Base-by-base conservation (phyloP, 2,888 invertebrate species). In the Geotrupes spiniger region DNA sequence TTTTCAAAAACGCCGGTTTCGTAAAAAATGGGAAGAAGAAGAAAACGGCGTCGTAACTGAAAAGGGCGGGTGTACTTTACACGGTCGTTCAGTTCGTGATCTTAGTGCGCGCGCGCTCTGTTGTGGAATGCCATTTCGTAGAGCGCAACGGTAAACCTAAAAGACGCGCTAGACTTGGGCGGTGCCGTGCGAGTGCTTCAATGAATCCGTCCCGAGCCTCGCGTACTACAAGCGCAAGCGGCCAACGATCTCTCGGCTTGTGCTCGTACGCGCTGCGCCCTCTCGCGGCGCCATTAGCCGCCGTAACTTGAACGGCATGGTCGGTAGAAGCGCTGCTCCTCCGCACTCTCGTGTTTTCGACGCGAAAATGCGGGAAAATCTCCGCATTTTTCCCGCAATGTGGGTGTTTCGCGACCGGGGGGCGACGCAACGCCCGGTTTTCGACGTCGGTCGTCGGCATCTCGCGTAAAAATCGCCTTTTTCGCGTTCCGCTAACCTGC, bases 401-500 rank as follows among this genome's bases (percentile, higher is more conserved):
- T 44, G 33, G 27, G 16, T 42, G 42, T 41, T 42, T 38, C 36
- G 27, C 46, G 44, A 38, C 17, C 8, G 10, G 9, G 9, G 2
- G 10, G 2, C 38, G 37, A 26, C 25, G 37, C 10, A 10, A 10
- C 31, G 12, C 42, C 25, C 29, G 27, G 41, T 46, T 42, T 52
- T 54, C 31, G 38, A 17, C 45, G 33, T 25, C 40, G 40, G 40
- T 40, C 8, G 9, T 6, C 36, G 42, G 46, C 43, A 51, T 25
- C 12, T 42, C 33, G 39, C 21, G 40, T 52, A 51, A 57, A 59
- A 51, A 55, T 49, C 49, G 21, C 6, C 6, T 21, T 42, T 49
- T 58, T 56, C 65, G 66, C 69, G 66, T 71, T 71, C 71, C 70
- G 71, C 70, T 72, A 72, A 71, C 72, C 71, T 71, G 69, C 63